Conservation (phyloP, 2,888 invertebrate species). For the Cephus nigrinus region DNA sequence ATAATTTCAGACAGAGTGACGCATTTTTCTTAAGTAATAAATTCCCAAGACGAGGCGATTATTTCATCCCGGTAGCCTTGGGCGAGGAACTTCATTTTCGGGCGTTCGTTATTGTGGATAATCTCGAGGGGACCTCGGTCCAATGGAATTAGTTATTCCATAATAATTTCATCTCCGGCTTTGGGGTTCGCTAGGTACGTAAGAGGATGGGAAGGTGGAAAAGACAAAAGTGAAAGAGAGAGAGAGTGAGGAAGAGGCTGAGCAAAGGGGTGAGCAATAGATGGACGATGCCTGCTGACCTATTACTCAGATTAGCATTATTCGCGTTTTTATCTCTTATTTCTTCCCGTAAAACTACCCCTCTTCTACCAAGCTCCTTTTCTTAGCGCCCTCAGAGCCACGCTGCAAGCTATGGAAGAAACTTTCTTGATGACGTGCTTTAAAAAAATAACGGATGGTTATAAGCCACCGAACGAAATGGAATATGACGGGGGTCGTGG, state of each 20-base stretch:
- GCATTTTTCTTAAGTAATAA: not conserved
- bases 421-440: constrained; percentile 8
- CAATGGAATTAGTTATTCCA: constrained; percentile 33
- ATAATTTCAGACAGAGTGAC: not conserved
- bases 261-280: not conserved
- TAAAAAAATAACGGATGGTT: not conserved
- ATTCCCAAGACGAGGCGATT: not conserved
- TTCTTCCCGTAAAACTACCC: not conserved
- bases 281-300: constrained; percentile 6
- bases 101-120: constrained; percentile 21
- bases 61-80: constrained; percentile 26
- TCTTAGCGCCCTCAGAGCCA: not conserved
- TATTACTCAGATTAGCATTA: constrained; percentile 9
- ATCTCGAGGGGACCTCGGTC: constrained; percentile 23
- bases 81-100: constrained; percentile 29
- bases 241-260: too few species aligned
- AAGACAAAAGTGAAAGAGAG: constrained; percentile 10
- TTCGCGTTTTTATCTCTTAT: constrained; percentile 6
- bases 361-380: not conserved
- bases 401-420: not conserved
- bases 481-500: not conserved
- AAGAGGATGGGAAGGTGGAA: not conserved
- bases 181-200: not conserved
- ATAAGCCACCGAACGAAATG: not conserved
- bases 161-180: constrained; percentile 24